These are phyloP conservation scores for Nycticebus coucang DNA, from an alignment of 2,113 vertebrate genomes.

Conservation along the genomic window DNA sequence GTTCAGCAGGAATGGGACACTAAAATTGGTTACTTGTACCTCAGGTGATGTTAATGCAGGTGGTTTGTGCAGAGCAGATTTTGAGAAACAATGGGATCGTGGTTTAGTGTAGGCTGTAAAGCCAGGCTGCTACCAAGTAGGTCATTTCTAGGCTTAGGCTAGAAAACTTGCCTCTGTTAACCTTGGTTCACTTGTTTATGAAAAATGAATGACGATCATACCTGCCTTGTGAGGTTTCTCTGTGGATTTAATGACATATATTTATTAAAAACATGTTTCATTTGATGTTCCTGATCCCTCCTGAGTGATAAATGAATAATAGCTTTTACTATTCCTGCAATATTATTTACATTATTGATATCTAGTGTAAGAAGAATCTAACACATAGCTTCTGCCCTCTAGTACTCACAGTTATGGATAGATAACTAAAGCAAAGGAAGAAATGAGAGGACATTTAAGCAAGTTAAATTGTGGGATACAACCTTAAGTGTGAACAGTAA, in stretches of 20 bases:
- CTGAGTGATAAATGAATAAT: not conserved
- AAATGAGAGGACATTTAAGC: not conserved
- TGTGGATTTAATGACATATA: not conserved
- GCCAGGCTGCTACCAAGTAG: not conserved
- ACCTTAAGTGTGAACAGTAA: not conserved
- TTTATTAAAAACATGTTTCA: slow-evolving; percentile 29
- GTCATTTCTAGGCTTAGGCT: not conserved
- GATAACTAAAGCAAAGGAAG: not conserved
- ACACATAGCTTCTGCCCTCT: not conserved
- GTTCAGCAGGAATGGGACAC: not conserved
- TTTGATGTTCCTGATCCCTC: not conserved
- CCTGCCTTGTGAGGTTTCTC: not conserved
- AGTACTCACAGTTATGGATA: slow-evolving; percentile 17
- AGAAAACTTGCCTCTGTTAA: not conserved
- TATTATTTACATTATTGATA: slow-evolving; percentile 8
- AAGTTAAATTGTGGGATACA: not conserved
- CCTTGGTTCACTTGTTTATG: slow-evolving; percentile 17
- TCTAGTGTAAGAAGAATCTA: not conserved
- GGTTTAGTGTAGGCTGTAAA: not conserved
- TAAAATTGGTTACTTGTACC: not conserved
- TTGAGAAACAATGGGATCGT: not conserved
- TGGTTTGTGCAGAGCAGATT: not conserved
- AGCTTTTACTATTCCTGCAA: slow-evolving; percentile 27
- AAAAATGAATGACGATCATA: slow-evolving; percentile 25
- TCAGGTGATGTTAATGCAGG: not conserved